A percentile compares a stretch with the other conserved stretches of the same genome.
Evolutionary conservation across 2,797 vertebrate species (phyloP).

Genomic region (Pseudochromis fuscus): DNA sequence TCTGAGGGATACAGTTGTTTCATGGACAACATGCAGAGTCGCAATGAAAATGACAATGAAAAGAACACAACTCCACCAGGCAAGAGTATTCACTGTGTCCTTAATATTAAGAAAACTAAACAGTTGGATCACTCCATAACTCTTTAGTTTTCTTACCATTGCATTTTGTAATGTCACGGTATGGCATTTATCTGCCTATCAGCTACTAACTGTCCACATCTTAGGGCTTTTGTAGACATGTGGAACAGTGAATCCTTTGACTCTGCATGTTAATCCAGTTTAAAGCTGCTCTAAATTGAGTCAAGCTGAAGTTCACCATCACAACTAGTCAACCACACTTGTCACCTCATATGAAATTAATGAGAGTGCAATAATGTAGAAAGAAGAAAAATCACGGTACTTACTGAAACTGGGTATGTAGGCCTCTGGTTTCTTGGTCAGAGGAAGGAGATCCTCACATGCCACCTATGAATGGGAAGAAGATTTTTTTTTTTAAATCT

Average conservation of each 20-base stretch:
- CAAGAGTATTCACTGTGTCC: not conserved
- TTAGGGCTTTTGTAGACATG: constrained; percentile 48
- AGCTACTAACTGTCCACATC: constrained; percentile 27
- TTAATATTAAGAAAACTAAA: not conserved
- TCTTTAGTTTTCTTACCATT: no score
- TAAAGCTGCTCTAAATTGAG: constrained; percentile 69
- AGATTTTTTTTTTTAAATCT: constrained; percentile 37
- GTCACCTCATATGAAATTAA: constrained; percentile 27
- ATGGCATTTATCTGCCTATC: constrained; percentile 22
- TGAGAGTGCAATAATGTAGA: not conserved
- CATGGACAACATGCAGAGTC: not conserved
- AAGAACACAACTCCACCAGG: not conserved
- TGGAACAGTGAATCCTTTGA: constrained; percentile 55
- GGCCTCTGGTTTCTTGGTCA: constrained; percentile 75
- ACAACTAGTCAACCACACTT: constrained; percentile 25
- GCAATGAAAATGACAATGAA: no score
- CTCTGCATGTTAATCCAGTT: constrained; percentile 74
- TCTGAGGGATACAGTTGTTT: not conserved
- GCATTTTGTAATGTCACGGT: no score
- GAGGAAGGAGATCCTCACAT: constrained; percentile 79
- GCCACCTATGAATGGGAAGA: constrained; percentile 62
- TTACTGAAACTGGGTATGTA: constrained; percentile 84
- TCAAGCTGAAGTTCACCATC: constrained; percentile 47
- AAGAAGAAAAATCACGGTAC: constrained; percentile 43
- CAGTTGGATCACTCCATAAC: no score